A percentile compares a stretch with the other conserved stretches of the same genome.
phyloP scores from a whole-genome alignment of 2,113 vertebrate genomes.

The Rana temporaria region DNA sequence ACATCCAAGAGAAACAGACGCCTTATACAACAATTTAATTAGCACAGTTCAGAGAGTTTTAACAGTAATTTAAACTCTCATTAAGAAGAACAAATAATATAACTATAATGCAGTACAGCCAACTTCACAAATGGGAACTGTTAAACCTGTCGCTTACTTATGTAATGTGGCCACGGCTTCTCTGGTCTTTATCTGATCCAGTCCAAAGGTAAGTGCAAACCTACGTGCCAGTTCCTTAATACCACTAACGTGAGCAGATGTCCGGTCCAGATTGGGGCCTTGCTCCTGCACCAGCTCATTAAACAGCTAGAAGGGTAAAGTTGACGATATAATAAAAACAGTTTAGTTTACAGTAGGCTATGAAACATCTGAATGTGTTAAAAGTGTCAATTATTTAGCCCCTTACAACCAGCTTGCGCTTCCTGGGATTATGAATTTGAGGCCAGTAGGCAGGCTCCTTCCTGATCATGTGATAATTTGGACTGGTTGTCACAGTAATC shows the following conservation, averaged over 20 bases:
- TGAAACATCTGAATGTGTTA: too few relatives aligned
- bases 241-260: conserved; percentile 95
- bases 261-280: conserved; percentile 95
- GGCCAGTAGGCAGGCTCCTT: too few relatives aligned
- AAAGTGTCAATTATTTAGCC: too few relatives aligned
- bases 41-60: neutral
- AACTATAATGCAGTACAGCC: neutral
- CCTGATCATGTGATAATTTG: too few relatives aligned
- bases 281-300: conserved; percentile 98
- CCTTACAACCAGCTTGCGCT: too few relatives aligned
- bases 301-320: conserved; percentile 80
- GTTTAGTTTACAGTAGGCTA: neutral
- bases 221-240: conserved; percentile 97
- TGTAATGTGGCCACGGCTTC: conserved; percentile 97
- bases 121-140: neutral
- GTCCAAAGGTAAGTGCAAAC: conserved; percentile 95
- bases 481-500: too few relatives aligned
- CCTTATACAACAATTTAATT: too few relatives aligned
- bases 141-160: conserved; percentile 82
- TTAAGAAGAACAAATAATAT: neutral
- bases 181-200: conserved; percentile 98
- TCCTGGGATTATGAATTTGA: too few relatives aligned
- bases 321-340: neutral
- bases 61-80: neutral
- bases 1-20: too few relatives aligned